Evolutionary conservation across 1,140 invertebrate species (phyloP).

Genomic region (Belonocnema kinseyi): DNA sequence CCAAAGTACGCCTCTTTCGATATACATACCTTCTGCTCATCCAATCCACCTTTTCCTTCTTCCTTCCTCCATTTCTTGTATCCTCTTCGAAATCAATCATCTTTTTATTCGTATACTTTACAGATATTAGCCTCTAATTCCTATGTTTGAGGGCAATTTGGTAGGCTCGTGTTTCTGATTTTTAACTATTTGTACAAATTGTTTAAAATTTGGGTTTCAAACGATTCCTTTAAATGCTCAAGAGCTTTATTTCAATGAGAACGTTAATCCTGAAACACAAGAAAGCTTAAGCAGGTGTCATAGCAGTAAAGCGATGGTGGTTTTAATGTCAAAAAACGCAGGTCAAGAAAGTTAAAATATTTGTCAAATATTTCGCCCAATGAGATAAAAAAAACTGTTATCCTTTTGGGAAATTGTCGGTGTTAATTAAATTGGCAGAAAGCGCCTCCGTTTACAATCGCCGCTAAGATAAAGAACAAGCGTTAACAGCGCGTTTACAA

Average conservation of each 20-base stretch:
- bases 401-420: background rate
- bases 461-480: background rate
- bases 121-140: background rate
- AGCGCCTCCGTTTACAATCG: background rate
- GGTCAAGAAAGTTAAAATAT: no score
- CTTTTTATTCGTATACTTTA: background rate
- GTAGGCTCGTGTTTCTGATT: background rate
- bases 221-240: background rate
- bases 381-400: no score
- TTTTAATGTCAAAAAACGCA: no score
- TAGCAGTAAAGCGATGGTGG: no score
- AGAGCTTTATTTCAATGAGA: background rate
- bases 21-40: conserved; percentile 30
- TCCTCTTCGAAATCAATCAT: conserved; percentile 8
- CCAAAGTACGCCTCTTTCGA: conserved; percentile 10
- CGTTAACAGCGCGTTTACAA: conserved; percentile 17
- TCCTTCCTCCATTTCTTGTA: conserved; percentile 25
- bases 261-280: background rate
- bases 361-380: no score
- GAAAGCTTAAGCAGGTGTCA: no score
- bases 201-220: background rate
- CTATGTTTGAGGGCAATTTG: conserved; percentile 9
- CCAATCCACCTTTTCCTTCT: conserved; percentile 6
- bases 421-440: conserved; percentile 20
- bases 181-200: conserved; percentile 5